Evolutionary conservation across 2,888 invertebrate species (phyloP).

Genomic region (Micoletzkya japonica): DNA sequence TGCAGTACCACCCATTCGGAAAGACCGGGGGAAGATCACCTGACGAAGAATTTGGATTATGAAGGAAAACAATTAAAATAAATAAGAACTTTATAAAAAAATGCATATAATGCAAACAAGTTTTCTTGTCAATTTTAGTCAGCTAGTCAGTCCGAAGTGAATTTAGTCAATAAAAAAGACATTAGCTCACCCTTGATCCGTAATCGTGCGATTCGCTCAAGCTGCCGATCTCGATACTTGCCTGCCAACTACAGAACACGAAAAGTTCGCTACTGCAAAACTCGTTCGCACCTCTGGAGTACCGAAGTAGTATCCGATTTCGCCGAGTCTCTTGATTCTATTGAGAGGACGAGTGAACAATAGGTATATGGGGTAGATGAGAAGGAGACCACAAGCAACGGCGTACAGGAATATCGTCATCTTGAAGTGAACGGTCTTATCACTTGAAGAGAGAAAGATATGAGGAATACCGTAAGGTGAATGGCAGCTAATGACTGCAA

Average conservation of each 20-base stretch:
- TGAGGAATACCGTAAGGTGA: slow-evolving; percentile 12
- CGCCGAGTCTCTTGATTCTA: slow-evolving; percentile 38
- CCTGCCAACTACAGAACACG: slow-evolving; percentile 37
- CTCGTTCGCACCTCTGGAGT: slow-evolving; percentile 37
- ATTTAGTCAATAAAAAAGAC: too few relatives aligned
- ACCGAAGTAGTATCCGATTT: slow-evolving; percentile 43
- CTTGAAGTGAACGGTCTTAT: too few relatives aligned
- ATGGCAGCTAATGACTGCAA: slow-evolving; percentile 26
- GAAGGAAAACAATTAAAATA: too few relatives aligned
- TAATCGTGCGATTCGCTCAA: slow-evolving; percentile 38
- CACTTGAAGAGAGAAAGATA: not conserved
- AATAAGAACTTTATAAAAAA: too few relatives aligned
- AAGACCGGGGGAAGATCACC: slow-evolving; percentile 80
- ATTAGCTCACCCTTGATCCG: slow-evolving; percentile 26
- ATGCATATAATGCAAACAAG: too few relatives aligned
- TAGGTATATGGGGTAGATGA: slow-evolving; percentile 18
- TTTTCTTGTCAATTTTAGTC: too few relatives aligned
- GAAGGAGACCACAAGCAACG: slow-evolving; percentile 3
- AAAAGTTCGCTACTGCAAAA: not conserved
- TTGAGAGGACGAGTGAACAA: slow-evolving; percentile 35
- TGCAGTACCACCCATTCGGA: slow-evolving; percentile 86
- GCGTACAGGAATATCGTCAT: slow-evolving; percentile 24
- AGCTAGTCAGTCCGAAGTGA: too few relatives aligned
- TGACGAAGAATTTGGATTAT: slow-evolving; percentile 57
- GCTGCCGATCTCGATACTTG: slow-evolving; percentile 38